Base-by-base conservation (phyloP, 2,888 invertebrate species). In the Cetonia aurata region DNA sequence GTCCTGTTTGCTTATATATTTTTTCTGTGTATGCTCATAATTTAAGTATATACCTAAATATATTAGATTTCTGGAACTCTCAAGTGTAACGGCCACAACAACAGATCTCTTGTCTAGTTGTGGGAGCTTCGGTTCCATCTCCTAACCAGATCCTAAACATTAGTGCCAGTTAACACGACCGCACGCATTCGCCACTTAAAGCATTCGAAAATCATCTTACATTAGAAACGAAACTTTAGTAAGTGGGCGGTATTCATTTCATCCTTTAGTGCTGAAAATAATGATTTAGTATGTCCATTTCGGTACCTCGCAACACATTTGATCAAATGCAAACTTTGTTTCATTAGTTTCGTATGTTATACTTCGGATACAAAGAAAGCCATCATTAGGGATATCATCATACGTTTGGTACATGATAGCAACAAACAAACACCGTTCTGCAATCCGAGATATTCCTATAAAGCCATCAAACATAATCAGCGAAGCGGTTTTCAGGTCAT, bases 401-500 rank as follows among this genome's bases (percentile, higher is more conserved):
- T 13, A 10, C 6, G 44, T 44, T 3, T 44, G 3, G 25, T 44
- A 1, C 44, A 44, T 44, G 6, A 44, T 13, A 6, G 13, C 25
- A 10, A 44, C 48, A 62, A 62, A 48, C 17, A 15, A n/a, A 25
- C 25, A 4, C 48, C 33, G 33, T 62, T 48, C 10, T 15, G 62
- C 48, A 62, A 48, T 48, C 13, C 48, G 31, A 62, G 48, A 62
- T 48, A 62, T 62, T 62, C 62, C 48, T 48, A 62, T 62, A 42
- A 42, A 48, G 48, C 31, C 62, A 62, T 62, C 62, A 62, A 62
- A 48, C 62, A 62, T 48, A 62, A 62, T 62, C 48, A 62, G 62
- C 62, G 62, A 33, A 62, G 62, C 48, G 48, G 50, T 69, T 69
- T 69, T 52, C 69, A 42, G 60, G 42, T 69, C 69, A 69, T 69